Evolutionary conservation across 2,797 vertebrate species (phyloP).

Genomic region (Austrolebias charrua): DNA sequence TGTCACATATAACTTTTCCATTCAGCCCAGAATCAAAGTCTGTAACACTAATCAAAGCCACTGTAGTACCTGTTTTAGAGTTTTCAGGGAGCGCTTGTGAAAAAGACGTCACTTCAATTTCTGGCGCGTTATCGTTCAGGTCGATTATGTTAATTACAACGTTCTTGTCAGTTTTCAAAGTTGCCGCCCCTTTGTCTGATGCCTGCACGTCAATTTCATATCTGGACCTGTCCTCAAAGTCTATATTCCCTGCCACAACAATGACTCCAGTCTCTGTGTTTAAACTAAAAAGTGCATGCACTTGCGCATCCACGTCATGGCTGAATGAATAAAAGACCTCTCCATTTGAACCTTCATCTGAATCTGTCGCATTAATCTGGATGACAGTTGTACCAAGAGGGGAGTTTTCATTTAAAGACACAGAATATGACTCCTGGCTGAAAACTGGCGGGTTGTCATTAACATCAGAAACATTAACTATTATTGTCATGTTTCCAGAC

Average conservation of each 20-base stretch:
- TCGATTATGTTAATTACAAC: constrained; percentile 78
- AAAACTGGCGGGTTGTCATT: constrained; percentile 84
- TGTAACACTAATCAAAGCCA: constrained; percentile 80
- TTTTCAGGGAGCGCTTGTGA: constrained; percentile 74
- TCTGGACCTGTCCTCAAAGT: constrained; percentile 70
- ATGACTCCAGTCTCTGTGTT: constrained; percentile 72
- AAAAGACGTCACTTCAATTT: constrained; percentile 79
- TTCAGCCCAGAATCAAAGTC: constrained; percentile 79
- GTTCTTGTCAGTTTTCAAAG: constrained; percentile 72
- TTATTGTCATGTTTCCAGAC: constrained; percentile 75
- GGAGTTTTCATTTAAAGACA: constrained; percentile 71
- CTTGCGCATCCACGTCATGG: constrained; percentile 37
- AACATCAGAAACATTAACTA: constrained; percentile 72
- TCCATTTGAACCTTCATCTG: constrained; percentile 78
- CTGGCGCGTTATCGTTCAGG: constrained; percentile 82
- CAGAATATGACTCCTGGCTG: constrained; percentile 67
- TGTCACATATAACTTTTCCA: constrained; percentile 71
- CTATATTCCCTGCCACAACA: constrained; percentile 65
- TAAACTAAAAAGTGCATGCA: constrained; percentile 59
- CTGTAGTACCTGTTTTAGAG: constrained; percentile 68
- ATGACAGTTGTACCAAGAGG: constrained; percentile 69
- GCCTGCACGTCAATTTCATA: constrained; percentile 81
- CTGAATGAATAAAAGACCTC: constrained; percentile 78
- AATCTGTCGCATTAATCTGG: constrained; percentile 78
- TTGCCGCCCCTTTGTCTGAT: constrained; percentile 69